phyloP scores from a whole-genome alignment of 2,888 invertebrate genomes.

The Ophion costatus region DNA sequence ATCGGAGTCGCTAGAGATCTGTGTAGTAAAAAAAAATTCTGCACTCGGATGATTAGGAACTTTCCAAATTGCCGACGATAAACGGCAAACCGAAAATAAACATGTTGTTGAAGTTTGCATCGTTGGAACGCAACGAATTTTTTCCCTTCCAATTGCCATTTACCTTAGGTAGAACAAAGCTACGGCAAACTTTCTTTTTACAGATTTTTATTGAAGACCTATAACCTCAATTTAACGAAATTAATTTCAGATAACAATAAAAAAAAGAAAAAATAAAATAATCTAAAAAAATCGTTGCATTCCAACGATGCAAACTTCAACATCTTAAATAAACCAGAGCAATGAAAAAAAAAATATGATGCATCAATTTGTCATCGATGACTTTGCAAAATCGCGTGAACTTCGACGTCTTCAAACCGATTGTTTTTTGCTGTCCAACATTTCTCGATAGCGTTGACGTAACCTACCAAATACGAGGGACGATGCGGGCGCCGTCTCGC shows the following conservation, averaged over 20 bases:
- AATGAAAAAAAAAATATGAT: background rate
- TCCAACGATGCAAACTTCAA: too few species aligned
- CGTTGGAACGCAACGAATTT: too few species aligned
- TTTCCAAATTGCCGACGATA: background rate
- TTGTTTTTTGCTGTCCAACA: background rate
- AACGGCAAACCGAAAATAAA: background rate
- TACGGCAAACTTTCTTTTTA: too few species aligned
- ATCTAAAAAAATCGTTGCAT: too few species aligned
- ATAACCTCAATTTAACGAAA: too few species aligned
- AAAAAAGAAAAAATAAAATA: too few species aligned
- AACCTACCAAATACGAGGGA: background rate
- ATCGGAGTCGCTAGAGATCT: background rate
- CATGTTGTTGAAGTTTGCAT: too few species aligned
- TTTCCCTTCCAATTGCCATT: too few species aligned
- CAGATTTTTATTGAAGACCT: too few species aligned
- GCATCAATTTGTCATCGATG: background rate
- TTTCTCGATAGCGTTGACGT: background rate
- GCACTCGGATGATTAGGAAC: background rate
- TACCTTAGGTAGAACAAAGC: too few species aligned
- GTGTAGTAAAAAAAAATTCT: background rate
- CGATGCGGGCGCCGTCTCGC: background rate
- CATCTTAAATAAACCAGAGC: background rate
- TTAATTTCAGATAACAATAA: too few species aligned
- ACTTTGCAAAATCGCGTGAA: background rate
- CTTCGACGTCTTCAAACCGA: background rate